A percentile compares a stretch with the other conserved stretches of the same genome.
phyloP scores from a whole-genome alignment of 2,113 vertebrate species.

The Sporophila hypoxantha region DNA sequence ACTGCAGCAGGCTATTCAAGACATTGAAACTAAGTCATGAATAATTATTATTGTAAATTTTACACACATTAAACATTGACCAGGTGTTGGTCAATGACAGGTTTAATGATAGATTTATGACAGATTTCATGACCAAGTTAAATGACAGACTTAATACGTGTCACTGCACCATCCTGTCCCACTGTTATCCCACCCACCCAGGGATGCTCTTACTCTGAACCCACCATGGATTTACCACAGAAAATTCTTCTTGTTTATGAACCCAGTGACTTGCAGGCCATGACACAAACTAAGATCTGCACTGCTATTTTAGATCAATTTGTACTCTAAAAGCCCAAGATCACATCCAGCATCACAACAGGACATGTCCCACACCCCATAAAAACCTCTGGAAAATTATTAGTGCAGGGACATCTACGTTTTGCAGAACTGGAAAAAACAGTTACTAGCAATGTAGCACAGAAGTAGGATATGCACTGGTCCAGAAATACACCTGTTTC shows the following conservation, averaged over 20 bases:
- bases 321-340: background rate
- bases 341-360: accelerated
- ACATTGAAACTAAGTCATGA: no score
- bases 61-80: no score
- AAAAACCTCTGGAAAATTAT: background rate
- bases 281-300: background rate
- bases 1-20: no score
- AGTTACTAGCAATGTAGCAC: background rate
- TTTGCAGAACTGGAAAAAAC: background rate
- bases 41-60: no score
- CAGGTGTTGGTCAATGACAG: no score
- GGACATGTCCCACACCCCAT: background rate
- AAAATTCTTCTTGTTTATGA: background rate
- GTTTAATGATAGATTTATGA: no score
- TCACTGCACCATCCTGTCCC: no score
- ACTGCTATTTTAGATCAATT: background rate
- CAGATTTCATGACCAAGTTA: no score
- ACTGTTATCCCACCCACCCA: no score
- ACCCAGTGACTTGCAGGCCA: background rate
- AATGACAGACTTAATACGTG: no score
- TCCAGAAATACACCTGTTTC: background rate
- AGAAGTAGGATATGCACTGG: background rate
- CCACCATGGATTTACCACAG: no score
- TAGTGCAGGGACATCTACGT: background rate
- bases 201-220: no score